A percentile compares a stretch with the other conserved stretches of the same genome.
Evolutionary conservation across 1,140 invertebrate species (phyloP).

Genomic region (Schlechtendalia chinensis): DNA sequence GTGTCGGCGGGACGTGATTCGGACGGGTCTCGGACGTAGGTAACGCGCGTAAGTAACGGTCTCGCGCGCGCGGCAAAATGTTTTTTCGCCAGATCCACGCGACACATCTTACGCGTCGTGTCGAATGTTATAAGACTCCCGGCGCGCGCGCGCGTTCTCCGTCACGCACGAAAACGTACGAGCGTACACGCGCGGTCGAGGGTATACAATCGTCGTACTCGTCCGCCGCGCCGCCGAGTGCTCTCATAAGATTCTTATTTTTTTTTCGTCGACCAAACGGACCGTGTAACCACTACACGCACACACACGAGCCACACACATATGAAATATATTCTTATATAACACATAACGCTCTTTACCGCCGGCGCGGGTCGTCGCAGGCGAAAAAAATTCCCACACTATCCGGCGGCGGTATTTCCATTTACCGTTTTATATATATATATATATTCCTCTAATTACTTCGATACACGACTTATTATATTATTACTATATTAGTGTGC

Average conservation of each 20-base stretch:
- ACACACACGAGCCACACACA: too few relatives aligned
- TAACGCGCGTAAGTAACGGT: too few relatives aligned
- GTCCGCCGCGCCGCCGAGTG: not conserved
- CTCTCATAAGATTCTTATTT: too few relatives aligned
- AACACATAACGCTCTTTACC: too few relatives aligned
- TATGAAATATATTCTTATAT: too few relatives aligned
- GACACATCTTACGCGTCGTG: too few relatives aligned
- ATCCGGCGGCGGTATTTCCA: conserved; percentile 1
- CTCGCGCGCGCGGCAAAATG: too few relatives aligned
- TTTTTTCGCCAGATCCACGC: too few relatives aligned
- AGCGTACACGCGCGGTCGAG: not conserved
- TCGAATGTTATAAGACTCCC: too few relatives aligned
- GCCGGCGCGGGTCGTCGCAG: not conserved
- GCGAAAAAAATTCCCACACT: conserved; percentile 31
- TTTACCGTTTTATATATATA: not conserved
- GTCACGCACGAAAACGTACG: not conserved
- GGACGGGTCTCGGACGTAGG: too few relatives aligned
- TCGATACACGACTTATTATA: conserved; percentile 4
- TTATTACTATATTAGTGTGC: conserved; percentile 23
- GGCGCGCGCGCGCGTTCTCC: too few relatives aligned
- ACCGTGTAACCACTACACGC: not conserved
- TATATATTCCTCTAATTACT: conserved; percentile 24
- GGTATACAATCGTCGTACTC: not conserved
- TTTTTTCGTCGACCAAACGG: conserved; percentile 13
- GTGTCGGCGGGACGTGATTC: too few relatives aligned